Evolutionary conservation across 2,113 vertebrate species (phyloP), one percentile per base, ranked within the genome.

Genomic region (Trinectes maculatus): DNA sequence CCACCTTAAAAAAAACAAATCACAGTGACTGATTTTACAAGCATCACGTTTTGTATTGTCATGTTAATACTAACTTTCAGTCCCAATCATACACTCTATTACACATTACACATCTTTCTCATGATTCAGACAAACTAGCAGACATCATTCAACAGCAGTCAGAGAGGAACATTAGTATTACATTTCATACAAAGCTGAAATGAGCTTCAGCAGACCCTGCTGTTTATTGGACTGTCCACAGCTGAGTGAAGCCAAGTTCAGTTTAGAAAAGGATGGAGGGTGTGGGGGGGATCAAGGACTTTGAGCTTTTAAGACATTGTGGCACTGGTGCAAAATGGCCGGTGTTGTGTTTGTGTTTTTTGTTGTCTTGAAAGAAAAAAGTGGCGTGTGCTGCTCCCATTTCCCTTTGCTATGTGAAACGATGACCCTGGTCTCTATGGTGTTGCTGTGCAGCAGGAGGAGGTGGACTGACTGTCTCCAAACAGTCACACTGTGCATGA

Each of bases 51-150:
- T 72, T 91, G 86, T 91, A 89, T 91, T 89, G 69, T 83, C 82
- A 84, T 62, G 82, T 90, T 87, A 89, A 87, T 83, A 89, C 74
- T 85, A 91, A 80, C 88, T 89, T 88, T 89, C 89, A 87, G 77
- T 89, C 79, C 71, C 79, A 86, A 69, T 56, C 83, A 89, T 25
- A 71, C 83, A 79, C 79, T 74, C 77, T 71, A 66, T 66, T 82
- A 82, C 69, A 83, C 72, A 71, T 47, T 59, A 80, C 65, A 86
- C 75, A 76, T 80, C 31, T 33, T 84, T 51, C 66, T 80, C 46
- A 67, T 34, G n/a, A 44, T 70, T 29, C 79, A 87, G 18, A 79
- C 63, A 77, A 42, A 85, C 75, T 56, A 72, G 49, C 82, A 72
- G 31, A 74, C 77, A 86, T 68, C 85, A 86, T 79, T 75, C 77